A percentile compares a stretch with the other conserved stretches of the same genome.
Evolutionary conservation across 2,113 vertebrate species (phyloP).

Genomic region (Axis porcinus): DNA sequence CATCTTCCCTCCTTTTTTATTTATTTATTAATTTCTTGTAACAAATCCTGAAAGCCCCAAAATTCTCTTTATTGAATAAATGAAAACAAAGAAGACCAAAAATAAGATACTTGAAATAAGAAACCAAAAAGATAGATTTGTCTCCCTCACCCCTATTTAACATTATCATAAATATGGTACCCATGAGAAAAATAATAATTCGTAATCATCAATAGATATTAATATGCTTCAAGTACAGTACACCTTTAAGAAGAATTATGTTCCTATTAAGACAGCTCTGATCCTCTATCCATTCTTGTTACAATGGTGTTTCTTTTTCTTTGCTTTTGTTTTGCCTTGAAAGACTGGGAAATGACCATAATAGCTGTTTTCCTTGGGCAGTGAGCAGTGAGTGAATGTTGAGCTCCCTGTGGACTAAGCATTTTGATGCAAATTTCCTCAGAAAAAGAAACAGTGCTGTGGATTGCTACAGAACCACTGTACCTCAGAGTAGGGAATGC

Average conservation of each 20-base stretch:
- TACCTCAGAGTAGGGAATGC: conserved; percentile 66
- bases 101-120: not conserved
- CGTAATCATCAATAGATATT: not conserved
- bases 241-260: not conserved
- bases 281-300: not conserved
- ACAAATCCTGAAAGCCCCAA: not conserved
- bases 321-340: conserved; percentile 33
- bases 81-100: not conserved
- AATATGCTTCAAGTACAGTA: not conserved
- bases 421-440: conserved; percentile 74
- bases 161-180: not conserved
- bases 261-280: not conserved
- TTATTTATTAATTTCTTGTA: not conserved
- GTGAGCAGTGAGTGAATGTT: conserved; percentile 42
- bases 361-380: conserved; percentile 67
- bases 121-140: not conserved
- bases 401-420: conserved; percentile 45
- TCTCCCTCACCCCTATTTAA: not conserved
- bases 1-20: not conserved
- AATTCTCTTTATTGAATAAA: not conserved
- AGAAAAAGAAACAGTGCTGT: conserved; percentile 52
- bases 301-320: not conserved
- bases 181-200: not conserved
- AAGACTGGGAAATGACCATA: conserved; percentile 64
- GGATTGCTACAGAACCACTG: conserved; percentile 66